Base-by-base conservation (phyloP, 2,888 invertebrate species). In the Stenichneumon culpator region DNA sequence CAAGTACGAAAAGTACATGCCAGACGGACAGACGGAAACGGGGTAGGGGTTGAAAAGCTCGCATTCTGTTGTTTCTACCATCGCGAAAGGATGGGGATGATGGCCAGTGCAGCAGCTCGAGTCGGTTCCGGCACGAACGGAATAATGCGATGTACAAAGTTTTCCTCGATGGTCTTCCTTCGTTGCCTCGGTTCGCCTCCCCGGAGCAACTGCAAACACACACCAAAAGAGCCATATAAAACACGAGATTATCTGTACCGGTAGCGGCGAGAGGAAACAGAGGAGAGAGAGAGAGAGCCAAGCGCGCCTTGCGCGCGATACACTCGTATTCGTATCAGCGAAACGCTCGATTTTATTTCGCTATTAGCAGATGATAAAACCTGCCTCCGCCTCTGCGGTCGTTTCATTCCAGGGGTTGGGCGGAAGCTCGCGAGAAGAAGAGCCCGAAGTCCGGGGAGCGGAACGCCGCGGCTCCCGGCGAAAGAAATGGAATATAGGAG, bases 91-190 rank as follows among this genome's bases (percentile, higher is more conserved):
- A 36, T 39, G 19, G 22, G 65, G 39, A n/a, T 68, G 28, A 14
- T 32, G 16, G 69, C 50, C 44, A 16, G 16, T n/a, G 28, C 7
- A 44, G 4, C 36, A 44, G 44, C 39, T 78, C 32, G 25, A 32
- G 69, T 52, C 22, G 63, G 60, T 70, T 39, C 60, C n/a, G n/a
- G 32, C 47, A 65, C 86, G 79, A 70, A 74, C 78, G 83, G 89
- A 80, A 89, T 90, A 92, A 92, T 90, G 87, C 87, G 86, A 91
- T 90, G 91, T 87, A 81, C 83, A 75, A 90, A 91, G 87, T 91
- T 91, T 89, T 84, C 86, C 80, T 57, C 73, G 80, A 77, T 39
- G 16, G 79, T 73, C 39, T 72, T 39, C 67, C 52, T 47, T 57
- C 73, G 86, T 82, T 80, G 82, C 63, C 22, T 60, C 78, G 79